Base-by-base conservation (phyloP, 2,888 invertebrate species). In the Tridacna crocea region DNA sequence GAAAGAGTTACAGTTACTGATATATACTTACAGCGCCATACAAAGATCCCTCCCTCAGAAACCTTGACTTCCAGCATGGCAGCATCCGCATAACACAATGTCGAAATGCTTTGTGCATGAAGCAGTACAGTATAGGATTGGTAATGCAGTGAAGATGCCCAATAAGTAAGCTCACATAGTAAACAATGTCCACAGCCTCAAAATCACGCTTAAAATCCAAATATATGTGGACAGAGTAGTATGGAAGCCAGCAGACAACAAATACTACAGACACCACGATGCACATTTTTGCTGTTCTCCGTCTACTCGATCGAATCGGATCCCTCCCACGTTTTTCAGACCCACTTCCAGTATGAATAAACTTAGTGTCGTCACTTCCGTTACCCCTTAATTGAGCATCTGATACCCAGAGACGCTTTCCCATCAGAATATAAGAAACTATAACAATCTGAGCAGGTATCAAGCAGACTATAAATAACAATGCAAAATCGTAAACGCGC, bases 181-280 rank as follows among this genome's bases (percentile, higher is more conserved):
- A 96, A 1, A 93, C 82, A 22, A 92, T 84, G 78, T 95, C 95
- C 0, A 95, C 95, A 48, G 94, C 90, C n/a, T 95, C 95, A 26
- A 89, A 90, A 27, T 86, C 84, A 3, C 81, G 70, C 24, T 91
- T 87, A 22, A 96, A 95, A 91, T 97, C 97, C 10, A 96, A 93
- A 75, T 97, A 94, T n/a, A 97, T 95, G 90, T 96, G 96, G 36
- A 96, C 94, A 63, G 96, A 96, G 94, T 97, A 96, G 95, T 97
- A 97, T 0, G 97, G 97, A 72, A 97, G 95, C 97, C 97, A 97
- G 94, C 97, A 97, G 6, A 96, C 93, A 0, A 97, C 97, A 91
- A 97, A 97, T 55, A 97, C 95, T 4, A 97, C 95, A 0, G 97
- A 97, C 24, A 97, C 95, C 0, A 97, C 95, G 0, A 97, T 95